A percentile compares a stretch with the other conserved stretches of the same genome.
phyloP scores from a whole-genome alignment of 2,113 vertebrate genomes.

The Noctilio leporinus region DNA sequence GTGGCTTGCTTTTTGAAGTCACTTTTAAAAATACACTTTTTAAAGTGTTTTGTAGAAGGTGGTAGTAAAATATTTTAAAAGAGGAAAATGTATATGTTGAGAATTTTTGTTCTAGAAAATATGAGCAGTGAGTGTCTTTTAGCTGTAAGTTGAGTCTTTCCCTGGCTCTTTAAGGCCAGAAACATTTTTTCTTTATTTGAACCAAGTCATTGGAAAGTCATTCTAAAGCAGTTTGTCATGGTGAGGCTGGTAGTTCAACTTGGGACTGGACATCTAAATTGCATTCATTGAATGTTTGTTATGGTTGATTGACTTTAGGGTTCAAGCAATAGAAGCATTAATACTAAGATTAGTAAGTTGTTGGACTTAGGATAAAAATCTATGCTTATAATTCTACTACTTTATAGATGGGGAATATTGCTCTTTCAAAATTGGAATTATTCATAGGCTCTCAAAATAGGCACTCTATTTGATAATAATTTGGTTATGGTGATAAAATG shows the following conservation, averaged over 20 bases:
- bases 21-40: no score
- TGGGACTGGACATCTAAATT: background rate
- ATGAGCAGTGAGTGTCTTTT: background rate
- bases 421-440: constrained; percentile 16
- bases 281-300: background rate
- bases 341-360: background rate
- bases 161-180: background rate
- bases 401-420: background rate
- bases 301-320: background rate
- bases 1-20: constrained; percentile 19
- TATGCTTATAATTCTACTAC: background rate
- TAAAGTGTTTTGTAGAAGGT: constrained; percentile 14
- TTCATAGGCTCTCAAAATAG: background rate
- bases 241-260: background rate
- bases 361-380: constrained; percentile 1
- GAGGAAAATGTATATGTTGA: background rate
- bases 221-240: background rate
- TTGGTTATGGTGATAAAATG: constrained; percentile 21
- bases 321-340: background rate
- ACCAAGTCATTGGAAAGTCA: background rate
- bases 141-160: constrained; percentile 20
- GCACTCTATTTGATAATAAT: constrained; percentile 3
- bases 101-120: constrained; percentile 19
- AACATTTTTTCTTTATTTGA: constrained; percentile 23
- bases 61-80: background rate